Evolutionary conservation across 1,140 invertebrate species (phyloP).

Genomic region (Sitobion miscanthi): DNA sequence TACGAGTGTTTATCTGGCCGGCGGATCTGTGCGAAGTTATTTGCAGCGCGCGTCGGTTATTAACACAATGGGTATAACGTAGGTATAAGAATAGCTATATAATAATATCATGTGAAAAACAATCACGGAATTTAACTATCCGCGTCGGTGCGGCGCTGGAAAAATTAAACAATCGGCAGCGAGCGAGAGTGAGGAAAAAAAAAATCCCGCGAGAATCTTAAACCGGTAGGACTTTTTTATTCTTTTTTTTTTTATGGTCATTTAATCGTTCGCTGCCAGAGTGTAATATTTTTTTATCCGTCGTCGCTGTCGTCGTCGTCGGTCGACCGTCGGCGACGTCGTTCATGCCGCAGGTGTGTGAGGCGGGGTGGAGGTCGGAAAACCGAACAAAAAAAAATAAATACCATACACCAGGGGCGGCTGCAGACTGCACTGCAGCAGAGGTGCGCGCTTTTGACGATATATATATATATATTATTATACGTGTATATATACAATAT

Average conservation of each 20-base stretch:
- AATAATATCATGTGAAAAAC: not conserved
- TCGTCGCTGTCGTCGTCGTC: not conserved
- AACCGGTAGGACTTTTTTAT: slow-evolving; percentile 14
- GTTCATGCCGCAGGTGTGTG: not conserved
- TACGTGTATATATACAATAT: too few relatives aligned
- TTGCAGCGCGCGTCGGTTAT: not conserved
- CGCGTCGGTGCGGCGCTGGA: slow-evolving; percentile 16
- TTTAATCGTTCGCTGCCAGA: not conserved
- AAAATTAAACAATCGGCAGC: slow-evolving; percentile 8
- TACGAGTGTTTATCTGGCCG: not conserved
- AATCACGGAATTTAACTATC: slow-evolving; percentile 17
- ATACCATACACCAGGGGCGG: not conserved
- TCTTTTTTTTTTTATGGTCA: not conserved
- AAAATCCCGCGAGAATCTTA: not conserved
- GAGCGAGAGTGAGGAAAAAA: too few relatives aligned
- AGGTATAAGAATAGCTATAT: not conserved
- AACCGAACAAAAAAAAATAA: not conserved
- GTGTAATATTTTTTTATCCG: not conserved
- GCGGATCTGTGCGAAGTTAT: slow-evolving; percentile 25
- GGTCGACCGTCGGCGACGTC: not conserved
- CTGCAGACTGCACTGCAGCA: not conserved
- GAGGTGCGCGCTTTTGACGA: slow-evolving; percentile 24
- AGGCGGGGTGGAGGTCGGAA: not conserved
- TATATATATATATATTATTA: not conserved
- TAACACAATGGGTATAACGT: slow-evolving; percentile 24